Conservation (phyloP, 2,888 invertebrate genomes). For the Drosophila multiciliata region DNA sequence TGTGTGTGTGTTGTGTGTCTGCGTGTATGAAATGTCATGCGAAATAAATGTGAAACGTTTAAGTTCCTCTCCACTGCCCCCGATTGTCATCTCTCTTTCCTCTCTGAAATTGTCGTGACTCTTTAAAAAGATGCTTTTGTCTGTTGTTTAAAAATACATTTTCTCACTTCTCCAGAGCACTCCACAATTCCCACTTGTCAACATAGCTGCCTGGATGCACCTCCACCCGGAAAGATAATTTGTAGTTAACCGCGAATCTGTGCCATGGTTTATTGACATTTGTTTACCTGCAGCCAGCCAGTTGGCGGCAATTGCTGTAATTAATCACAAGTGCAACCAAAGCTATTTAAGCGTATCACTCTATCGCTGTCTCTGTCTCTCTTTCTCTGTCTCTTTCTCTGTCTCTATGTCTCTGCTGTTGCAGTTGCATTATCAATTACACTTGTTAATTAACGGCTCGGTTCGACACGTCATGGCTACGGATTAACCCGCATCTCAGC, state of each 20-base stretch:
- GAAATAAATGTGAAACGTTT: slow-evolving; percentile 68
- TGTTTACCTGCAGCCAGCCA: slow-evolving; percentile 36
- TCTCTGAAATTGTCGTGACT: slow-evolving; percentile 60
- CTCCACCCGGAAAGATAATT: slow-evolving; percentile 2
- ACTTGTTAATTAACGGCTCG: slow-evolving; percentile 74
- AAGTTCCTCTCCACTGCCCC: slow-evolving; percentile 7
- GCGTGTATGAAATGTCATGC: slow-evolving; percentile 69
- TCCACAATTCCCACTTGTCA: slow-evolving; percentile 68
- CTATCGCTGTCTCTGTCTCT: neutral
- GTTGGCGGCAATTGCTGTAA: slow-evolving; percentile 52
- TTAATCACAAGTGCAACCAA: slow-evolving; percentile 56
- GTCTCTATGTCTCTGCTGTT: neutral
- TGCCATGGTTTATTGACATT: slow-evolving; percentile 74
- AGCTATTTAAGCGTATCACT: slow-evolving; percentile 30
- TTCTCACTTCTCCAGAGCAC: slow-evolving; percentile 29
- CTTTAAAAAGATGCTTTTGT: slow-evolving; percentile 43
- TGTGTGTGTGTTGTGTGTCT: slow-evolving; percentile 45
- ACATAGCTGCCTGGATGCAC: slow-evolving; percentile 44
- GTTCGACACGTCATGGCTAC: slow-evolving; percentile 19
- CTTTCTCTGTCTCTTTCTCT: neutral
- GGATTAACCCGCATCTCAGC: slow-evolving; percentile 69
- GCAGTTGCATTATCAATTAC: slow-evolving; percentile 69
- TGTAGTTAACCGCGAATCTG: slow-evolving; percentile 54
- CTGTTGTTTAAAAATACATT: slow-evolving; percentile 46
- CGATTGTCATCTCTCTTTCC: slow-evolving; percentile 8